Evolutionary conservation across 2,888 invertebrate species (phyloP), one percentile per base, ranked within the genome.

Genomic region (Andrena camellia): DNA sequence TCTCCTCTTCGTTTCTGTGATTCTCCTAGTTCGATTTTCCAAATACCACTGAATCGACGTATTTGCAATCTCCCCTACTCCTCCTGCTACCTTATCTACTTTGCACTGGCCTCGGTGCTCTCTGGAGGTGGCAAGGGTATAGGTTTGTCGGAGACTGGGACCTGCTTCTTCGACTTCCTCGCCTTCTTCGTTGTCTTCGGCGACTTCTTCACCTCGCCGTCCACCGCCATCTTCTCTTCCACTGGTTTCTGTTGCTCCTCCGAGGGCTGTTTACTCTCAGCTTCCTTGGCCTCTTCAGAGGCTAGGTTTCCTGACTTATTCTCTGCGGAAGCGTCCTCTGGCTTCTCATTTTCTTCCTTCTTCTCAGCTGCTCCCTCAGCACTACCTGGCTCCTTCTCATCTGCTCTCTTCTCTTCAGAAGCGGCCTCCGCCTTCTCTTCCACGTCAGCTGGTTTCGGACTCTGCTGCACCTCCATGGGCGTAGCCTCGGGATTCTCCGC

Each of bases 81-180:
- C n/a, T 54, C 26, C 52, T 7, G 29, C 42, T 7, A n/a, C n/a
- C 42, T 13, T 52, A n/a, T 72, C 62, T 88, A 88, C 48, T 88
- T 88, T 0, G 78, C 69, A n/a, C 8, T 74, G 17, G 81, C 50
- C 52, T 80, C 80, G 6, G 66, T 35, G 48, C 33, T 70, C 26
- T 90, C 89, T 13, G 94, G 92, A 3, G 92, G 88, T 63, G 94
- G 93, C 73, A 94, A 86, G 69, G 94, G 93, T 86, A 94, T 94
- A 59, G 94, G 89, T 70, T 90, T 89, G 6, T 91, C 91, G 29
- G 92, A 92, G 2, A 93, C 84, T 3, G 93, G 92, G 7, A 83
- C 81, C 67, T 91, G 91, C 63, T 93, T 92, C 74, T 91, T 93
- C 68, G 91, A 86, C 59, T 92, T 93, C 63, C 90, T 92, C 5